Percentiles rank a stretch among this genome's conserved stretches.
Evolutionary conservation across 2,888 invertebrate genomes (phyloP).

Genomic region (Clunio marinus): DNA sequence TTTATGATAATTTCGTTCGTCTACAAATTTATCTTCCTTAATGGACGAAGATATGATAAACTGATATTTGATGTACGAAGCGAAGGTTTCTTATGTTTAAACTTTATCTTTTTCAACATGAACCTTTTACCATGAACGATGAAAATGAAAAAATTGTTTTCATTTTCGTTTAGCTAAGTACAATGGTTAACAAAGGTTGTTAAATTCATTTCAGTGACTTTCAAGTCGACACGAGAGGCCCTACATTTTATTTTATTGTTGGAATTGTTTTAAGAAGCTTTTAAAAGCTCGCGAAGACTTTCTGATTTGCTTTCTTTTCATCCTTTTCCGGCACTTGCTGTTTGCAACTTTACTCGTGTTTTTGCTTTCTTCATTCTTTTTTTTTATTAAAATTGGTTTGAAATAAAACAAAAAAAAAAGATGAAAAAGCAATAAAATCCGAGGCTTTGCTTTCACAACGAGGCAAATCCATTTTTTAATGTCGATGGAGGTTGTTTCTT

Average conservation of each 20-base stretch:
- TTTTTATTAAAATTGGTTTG: background rate
- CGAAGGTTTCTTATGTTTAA: too few species aligned
- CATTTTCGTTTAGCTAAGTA: too few species aligned
- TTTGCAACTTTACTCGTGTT: too few species aligned
- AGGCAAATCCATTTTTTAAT: background rate
- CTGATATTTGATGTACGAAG: background rate
- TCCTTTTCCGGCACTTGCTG: too few species aligned
- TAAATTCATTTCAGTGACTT: constrained; percentile 31
- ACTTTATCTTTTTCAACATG: too few species aligned
- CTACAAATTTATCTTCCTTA: too few species aligned
- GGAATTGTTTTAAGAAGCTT: background rate
- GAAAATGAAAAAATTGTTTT: too few species aligned
- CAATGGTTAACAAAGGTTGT: constrained; percentile 11
- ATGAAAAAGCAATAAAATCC: background rate
- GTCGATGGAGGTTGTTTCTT: background rate
- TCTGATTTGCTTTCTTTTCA: background rate
- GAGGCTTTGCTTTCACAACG: background rate
- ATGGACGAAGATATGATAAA: too few species aligned
- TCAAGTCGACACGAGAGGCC: background rate
- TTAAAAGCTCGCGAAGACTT: background rate
- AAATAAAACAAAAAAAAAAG: background rate
- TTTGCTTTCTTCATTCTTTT: too few species aligned
- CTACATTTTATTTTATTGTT: background rate
- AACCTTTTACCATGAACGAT: too few species aligned
- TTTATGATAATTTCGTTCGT: background rate